Conservation (phyloP, 1,140 invertebrate genomes). For the Macrocentrus cingulum region DNA sequence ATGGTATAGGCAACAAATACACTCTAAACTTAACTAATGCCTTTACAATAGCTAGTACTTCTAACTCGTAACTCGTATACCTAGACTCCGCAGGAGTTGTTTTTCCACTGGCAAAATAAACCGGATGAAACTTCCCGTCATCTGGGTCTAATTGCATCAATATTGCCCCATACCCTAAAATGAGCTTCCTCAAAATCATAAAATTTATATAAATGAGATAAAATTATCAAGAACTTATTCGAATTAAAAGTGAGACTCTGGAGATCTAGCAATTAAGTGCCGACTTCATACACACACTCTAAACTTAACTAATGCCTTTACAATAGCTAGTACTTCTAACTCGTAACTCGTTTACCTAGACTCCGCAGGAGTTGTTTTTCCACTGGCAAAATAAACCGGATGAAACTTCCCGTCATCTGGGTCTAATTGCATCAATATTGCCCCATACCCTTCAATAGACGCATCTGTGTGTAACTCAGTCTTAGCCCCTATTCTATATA, state of each 20-base stretch:
- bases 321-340: conserved; percentile 46
- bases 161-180: conserved; percentile 37
- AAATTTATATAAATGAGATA: conserved; percentile 23
- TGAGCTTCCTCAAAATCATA: conserved; percentile 25
- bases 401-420: conserved; percentile 22
- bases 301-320: conserved; percentile 48
- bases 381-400: conserved; percentile 28
- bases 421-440: conserved; percentile 35
- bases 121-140: conserved; percentile 23
- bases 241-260: conserved; percentile 9
- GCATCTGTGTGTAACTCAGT: conserved; percentile 44
- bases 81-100: conserved; percentile 26
- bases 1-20: conserved; percentile 47
- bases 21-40: conserved; percentile 47
- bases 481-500: conserved; percentile 14
- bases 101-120: conserved; percentile 40
- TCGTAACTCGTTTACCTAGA: conserved; percentile 36
- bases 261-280: conserved; percentile 11
- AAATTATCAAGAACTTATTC: conserved; percentile 41
- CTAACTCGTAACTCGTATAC: conserved; percentile 41
- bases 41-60: conserved; percentile 46
- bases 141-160: conserved; percentile 32
- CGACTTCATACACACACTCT: conserved; percentile 40
- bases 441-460: conserved; percentile 35
- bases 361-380: background rate